Evolutionary conservation across 1,140 invertebrate species (phyloP), one percentile per base, ranked within the genome.

Genomic region (Drosophila nigromelanica): DNA sequence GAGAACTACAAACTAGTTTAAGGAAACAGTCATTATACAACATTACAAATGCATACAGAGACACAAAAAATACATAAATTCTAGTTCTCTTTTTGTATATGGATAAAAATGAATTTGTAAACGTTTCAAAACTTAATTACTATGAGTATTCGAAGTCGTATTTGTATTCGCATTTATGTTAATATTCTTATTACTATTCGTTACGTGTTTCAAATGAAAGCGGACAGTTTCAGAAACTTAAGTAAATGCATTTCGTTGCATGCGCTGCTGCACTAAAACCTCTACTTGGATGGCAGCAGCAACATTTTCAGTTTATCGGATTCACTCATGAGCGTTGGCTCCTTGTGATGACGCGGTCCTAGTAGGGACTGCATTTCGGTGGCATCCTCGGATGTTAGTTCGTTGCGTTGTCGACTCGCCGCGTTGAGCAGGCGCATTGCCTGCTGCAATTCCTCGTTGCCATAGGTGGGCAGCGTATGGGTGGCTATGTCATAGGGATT

Each of bases 401-500:
- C 82, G 7, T 78, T 79, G 54, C 82, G 74, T 42, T 78, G 83
- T 8, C 76, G 73, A 62, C 77, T 91, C 30, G 91, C 86, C 6
- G 80, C 78, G 60, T 91, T 90, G 10, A 90, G 62, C 35, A 91
- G 72, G 8, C 86, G 76, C 80, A 91, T 82, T 2, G 86, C 76
- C 47, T 85, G 69, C 42, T 91, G 76, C 12, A 91, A 47, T n/a
- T 91, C 90, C n/a, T 87, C 90, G 11, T 89, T 86, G 7, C 75
- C 90, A 61, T 78, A 91, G 35, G 76, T 69, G 27, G 67, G 61
- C 5, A 93, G 90, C 1, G 93, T 94, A 73, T 94, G 94, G 11
- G 93, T 94, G 3, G 93, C 93, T 35, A 95, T 94, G 86, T 95
- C 94, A 67, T 93, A 92, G 0, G 94, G 94, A 83, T 93, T 94